Percentiles rank a stretch among this genome's conserved stretches.
Evolutionary conservation across 2,113 vertebrate genomes (phyloP).

Genomic region (Phaethornis superciliosus): DNA sequence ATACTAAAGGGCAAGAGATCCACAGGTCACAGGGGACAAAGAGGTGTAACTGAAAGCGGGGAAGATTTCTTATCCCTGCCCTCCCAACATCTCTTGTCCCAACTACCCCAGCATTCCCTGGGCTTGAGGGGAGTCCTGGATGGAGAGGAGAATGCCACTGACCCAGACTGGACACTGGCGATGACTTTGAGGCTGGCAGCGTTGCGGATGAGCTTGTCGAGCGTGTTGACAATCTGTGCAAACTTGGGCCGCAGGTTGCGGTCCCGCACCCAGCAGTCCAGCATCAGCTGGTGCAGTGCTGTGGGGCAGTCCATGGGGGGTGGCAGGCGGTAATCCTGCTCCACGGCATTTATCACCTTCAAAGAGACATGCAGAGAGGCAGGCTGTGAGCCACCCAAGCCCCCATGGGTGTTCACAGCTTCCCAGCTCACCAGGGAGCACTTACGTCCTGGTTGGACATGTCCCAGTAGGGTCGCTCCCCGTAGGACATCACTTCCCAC

Average conservation of each 20-base stretch:
- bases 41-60: background rate
- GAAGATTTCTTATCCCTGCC: background rate
- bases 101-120: background rate
- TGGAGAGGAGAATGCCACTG: conserved; percentile 68
- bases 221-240: conserved; percentile 95
- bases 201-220: conserved; percentile 98
- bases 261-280: conserved; percentile 99
- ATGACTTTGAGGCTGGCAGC: conserved; percentile 98
- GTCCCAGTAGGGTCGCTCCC: conserved; percentile 98
- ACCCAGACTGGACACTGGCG: conserved; percentile 93
- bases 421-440: background rate
- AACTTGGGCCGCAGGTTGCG: conserved; percentile 97
- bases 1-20: conserved; percentile 77
- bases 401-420: background rate
- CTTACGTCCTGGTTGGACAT: conserved; percentile 99
- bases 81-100: background rate
- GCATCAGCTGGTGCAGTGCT: conserved; percentile 95
- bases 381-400: background rate
- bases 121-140: background rate
- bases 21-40: conserved; percentile 65
- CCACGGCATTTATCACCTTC: conserved; percentile 97
- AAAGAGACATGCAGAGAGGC: background rate
- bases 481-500: conserved; percentile 99
- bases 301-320: conserved; percentile 99
- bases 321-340: conserved; percentile 96